Percentiles rank a stretch among this genome's conserved stretches.
These are phyloP conservation scores for Diachrysia chrysitis DNA, from an alignment of 2,888 invertebrate genomes.

Conservation along the genomic window DNA sequence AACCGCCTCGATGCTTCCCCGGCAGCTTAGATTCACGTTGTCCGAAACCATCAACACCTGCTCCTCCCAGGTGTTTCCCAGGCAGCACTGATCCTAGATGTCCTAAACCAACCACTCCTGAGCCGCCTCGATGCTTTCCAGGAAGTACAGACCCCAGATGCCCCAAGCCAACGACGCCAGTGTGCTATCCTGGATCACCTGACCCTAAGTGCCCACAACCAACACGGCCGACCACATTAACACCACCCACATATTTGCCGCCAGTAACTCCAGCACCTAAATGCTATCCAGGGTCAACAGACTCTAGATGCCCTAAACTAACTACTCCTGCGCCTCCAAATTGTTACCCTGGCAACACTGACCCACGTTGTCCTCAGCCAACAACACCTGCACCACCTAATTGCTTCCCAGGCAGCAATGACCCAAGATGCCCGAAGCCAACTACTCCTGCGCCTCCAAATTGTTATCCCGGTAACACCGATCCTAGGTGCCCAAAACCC, in stretches of 20 bases:
- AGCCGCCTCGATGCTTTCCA: conserved; percentile 27
- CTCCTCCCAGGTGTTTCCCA: conserved; percentile 38
- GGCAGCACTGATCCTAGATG: conserved; percentile 31
- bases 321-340: conserved; percentile 57
- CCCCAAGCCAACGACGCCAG: conserved; percentile 25
- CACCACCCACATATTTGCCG: conserved; percentile 61
- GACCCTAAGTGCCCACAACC: conserved; percentile 55
- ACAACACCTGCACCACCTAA: conserved; percentile 62
- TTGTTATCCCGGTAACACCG: conserved; percentile 46
- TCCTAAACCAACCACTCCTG: conserved; percentile 34
- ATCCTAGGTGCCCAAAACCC: conserved; percentile 61
- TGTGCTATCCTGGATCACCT: conserved; percentile 47
- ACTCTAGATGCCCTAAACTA: conserved; percentile 55
- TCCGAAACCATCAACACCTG: conserved; percentile 41
- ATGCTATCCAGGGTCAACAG: conserved; percentile 61
- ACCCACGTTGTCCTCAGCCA: conserved; percentile 57
- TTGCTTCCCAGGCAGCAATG: conserved; percentile 49
- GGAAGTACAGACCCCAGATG: conserved; percentile 30
- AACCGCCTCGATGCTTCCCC: conserved; percentile 39
- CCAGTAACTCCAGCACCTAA: conserved; percentile 61
- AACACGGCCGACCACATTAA: conserved; percentile 41
- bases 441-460: conserved; percentile 48
- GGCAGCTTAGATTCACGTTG: conserved; percentile 46
- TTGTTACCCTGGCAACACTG: conserved; percentile 56
- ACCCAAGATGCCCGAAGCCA: conserved; percentile 61